Conservation (phyloP, 2,888 invertebrate species). For the Leptarthrus brevirostris region DNA sequence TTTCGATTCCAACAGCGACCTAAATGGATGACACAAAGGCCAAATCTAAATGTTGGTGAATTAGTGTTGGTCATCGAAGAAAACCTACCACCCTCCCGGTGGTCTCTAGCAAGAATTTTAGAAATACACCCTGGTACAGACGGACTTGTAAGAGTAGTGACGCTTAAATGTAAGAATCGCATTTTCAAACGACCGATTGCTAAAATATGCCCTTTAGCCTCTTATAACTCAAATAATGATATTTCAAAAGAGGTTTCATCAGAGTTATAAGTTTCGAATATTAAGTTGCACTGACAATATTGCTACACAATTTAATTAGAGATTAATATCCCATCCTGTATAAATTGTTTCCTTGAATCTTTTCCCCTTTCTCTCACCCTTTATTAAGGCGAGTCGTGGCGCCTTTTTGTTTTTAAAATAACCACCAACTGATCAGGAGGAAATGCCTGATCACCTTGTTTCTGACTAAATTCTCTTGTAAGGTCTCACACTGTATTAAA, state of each 20-base stretch:
- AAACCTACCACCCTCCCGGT: slow-evolving; percentile 6
- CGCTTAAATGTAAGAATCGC: background rate
- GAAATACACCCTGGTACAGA: slow-evolving; percentile 17
- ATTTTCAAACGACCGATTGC: slow-evolving; percentile 3
- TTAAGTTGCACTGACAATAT: background rate
- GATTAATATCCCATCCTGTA: background rate
- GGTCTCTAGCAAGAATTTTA: background rate
- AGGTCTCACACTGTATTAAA: background rate
- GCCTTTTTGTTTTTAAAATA: background rate
- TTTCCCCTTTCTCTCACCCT: background rate
- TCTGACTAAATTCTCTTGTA: background rate
- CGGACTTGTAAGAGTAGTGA: slow-evolving; percentile 15
- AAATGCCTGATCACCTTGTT: background rate
- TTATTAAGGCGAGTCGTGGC: background rate
- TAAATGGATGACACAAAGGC: background rate
- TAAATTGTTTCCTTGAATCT: background rate
- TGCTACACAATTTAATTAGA: background rate
- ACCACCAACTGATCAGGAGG: background rate
- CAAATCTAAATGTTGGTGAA: background rate
- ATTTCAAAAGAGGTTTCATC: background rate
- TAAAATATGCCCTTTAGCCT: background rate
- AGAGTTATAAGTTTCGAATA: background rate
- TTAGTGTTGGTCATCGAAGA: slow-evolving; percentile 2
- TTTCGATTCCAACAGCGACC: slow-evolving; percentile 1
- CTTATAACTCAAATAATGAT: background rate